phyloP scores from a whole-genome alignment of 2,888 invertebrate genomes.

The Buathra laborator region DNA sequence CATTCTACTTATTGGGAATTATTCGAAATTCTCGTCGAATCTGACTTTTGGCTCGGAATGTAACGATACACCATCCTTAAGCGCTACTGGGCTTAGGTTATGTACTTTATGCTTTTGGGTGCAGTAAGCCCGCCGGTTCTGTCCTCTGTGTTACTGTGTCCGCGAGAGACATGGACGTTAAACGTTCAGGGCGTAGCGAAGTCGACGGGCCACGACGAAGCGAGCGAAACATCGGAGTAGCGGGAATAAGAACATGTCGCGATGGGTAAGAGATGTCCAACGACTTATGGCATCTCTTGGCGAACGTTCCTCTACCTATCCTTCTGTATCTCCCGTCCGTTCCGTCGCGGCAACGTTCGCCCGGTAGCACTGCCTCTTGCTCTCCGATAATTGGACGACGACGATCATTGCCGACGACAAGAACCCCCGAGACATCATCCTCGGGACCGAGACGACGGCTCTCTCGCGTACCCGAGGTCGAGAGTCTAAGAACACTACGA shows the following conservation, averaged over 20 bases:
- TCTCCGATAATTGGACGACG: conserved; percentile 69
- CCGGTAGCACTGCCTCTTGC: conserved; percentile 1
- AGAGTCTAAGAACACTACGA: background rate
- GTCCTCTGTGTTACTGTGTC: background rate
- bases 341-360: no score
- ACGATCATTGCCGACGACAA: conserved; percentile 69
- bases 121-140: background rate
- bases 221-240: conserved; percentile 40
- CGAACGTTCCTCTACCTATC: background rate
- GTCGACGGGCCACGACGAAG: conserved; percentile 64
- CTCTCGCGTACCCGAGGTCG: background rate
- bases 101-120: no score
- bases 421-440: conserved; percentile 38
- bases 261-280: conserved; percentile 44
- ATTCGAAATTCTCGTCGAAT: no score
- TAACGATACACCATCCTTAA: no score
- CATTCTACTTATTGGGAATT: no score
- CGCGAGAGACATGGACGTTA: conserved; percentile 63
- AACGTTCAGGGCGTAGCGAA: conserved; percentile 70
- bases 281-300: conserved; percentile 27
- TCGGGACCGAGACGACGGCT: conserved; percentile 9
- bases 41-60: no score
- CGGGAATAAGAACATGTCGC: conserved; percentile 36
- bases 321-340: background rate
- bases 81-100: no score